Evolutionary conservation across 2,797 vertebrate genomes (phyloP).

Genomic region (Varecia variegata): DNA sequence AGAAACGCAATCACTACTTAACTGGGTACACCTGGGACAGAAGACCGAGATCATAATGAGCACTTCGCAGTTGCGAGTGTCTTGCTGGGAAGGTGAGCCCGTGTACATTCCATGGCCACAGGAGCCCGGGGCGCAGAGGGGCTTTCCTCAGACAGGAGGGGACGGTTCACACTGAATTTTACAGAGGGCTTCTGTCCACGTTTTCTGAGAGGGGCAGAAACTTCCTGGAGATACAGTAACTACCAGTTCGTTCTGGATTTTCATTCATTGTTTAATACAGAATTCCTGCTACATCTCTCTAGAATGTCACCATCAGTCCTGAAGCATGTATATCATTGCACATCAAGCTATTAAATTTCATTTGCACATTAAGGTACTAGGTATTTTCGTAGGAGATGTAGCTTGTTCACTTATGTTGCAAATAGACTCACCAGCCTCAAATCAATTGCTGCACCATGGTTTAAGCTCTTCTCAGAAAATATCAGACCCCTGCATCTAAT

Average conservation of each 20-base stretch:
- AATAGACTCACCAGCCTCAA: background rate
- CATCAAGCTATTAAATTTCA: background rate
- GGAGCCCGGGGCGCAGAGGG: background rate
- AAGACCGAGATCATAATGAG: background rate
- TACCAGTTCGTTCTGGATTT: background rate
- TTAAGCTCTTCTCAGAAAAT: background rate
- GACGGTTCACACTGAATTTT: background rate
- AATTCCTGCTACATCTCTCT: background rate
- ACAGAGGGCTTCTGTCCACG: background rate
- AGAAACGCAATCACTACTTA: background rate
- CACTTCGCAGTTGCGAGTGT: background rate
- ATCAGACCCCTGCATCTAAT: background rate
- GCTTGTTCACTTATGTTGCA: background rate
- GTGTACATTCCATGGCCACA: background rate
- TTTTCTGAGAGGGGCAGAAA: background rate
- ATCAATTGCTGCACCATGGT: rapidly evolving
- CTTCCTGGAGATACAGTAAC: background rate
- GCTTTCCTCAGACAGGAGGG: background rate
- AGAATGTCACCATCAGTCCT: rapidly evolving
- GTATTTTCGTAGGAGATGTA: no score
- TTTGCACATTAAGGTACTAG: background rate
- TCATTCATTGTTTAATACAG: background rate
- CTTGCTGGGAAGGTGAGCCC: slow-evolving; percentile 6
- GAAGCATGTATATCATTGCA: rapidly evolving
- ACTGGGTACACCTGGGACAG: background rate